A percentile compares a stretch with the other conserved stretches of the same genome.
phyloP scores from a whole-genome alignment of 2,888 invertebrate genomes.

The Liopterus haemorrhoidalis region DNA sequence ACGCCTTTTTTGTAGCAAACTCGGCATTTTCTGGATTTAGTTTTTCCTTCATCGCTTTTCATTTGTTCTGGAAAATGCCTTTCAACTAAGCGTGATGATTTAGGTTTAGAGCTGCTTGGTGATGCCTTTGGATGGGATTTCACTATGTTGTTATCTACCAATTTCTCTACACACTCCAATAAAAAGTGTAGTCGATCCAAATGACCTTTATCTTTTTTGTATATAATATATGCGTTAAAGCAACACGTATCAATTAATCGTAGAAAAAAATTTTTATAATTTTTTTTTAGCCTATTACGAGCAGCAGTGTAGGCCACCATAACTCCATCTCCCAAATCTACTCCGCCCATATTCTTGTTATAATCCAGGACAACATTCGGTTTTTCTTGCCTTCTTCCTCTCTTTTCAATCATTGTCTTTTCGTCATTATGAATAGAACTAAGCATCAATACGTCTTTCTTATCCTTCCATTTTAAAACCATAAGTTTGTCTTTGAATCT shows the following conservation, averaged over 20 bases:
- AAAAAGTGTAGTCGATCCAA: constrained; percentile 27
- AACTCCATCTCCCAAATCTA: constrained; percentile 27
- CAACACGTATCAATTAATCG: constrained; percentile 24
- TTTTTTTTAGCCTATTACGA: constrained; percentile 26
- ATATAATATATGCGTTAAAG: constrained; percentile 24
- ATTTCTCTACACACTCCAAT: constrained; percentile 27
- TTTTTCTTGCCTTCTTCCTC: constrained; percentile 29
- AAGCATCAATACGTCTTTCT: constrained; percentile 26
- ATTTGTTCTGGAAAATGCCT: constrained; percentile 28
- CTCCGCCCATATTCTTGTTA: no score
- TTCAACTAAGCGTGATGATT: constrained; percentile 27
- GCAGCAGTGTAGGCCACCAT: constrained; percentile 27
- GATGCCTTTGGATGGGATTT: constrained; percentile 27
- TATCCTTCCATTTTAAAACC: constrained; percentile 27
- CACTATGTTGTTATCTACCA: constrained; percentile 27
- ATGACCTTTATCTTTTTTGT: constrained; percentile 23
- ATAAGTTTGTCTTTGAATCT: constrained; percentile 27
- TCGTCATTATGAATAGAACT: constrained; percentile 28
- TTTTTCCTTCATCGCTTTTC: constrained; percentile 27
- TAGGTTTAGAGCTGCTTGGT: constrained; percentile 29
- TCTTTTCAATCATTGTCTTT: no score
- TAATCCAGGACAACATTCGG: constrained; percentile 26
- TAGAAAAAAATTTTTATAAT: constrained; percentile 19
- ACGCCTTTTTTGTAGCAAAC: constrained; percentile 27
- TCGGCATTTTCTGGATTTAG: constrained; percentile 28